These are phyloP conservation scores for Tapirus terrestris DNA, from an alignment of 2,113 vertebrate species.

Conservation along the genomic window DNA sequence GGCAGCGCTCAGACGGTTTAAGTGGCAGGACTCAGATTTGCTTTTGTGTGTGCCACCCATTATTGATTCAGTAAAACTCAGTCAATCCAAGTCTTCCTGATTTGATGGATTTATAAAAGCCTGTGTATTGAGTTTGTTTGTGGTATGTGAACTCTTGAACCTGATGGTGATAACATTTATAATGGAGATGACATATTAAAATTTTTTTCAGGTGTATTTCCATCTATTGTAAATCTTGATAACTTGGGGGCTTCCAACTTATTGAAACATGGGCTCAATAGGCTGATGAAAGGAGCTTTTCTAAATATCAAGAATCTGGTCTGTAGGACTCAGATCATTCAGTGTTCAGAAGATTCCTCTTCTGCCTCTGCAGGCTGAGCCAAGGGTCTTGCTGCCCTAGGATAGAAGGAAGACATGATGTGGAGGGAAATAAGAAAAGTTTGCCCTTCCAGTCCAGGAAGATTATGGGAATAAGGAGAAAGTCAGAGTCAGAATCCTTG, in stretches of 20 bases:
- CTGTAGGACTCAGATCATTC: neutral
- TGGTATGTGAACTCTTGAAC: neutral
- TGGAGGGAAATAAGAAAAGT: neutral
- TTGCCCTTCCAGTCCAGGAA: neutral
- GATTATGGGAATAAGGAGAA: neutral
- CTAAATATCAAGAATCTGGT: neutral
- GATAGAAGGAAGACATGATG: neutral
- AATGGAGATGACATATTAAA: neutral
- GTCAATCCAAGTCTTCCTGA: neutral
- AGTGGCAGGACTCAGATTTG: conserved; percentile 7
- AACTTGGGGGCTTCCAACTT: neutral
- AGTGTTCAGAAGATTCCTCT: neutral
- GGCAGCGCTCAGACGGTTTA: neutral
- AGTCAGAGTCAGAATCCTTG: neutral
- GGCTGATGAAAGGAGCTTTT: neutral
- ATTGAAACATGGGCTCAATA: neutral
- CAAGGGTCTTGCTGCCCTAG: neutral
- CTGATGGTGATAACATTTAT: conserved; percentile 17
- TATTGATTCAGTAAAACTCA: neutral
- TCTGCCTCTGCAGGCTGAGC: neutral
- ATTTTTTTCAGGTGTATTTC: neutral
- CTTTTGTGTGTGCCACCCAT: neutral
- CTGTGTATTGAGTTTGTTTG: conserved; percentile 2
- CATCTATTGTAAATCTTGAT: neutral
- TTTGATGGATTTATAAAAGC: neutral